Conservation (phyloP, 2,888 invertebrate species). For the Conistra vaccinii region DNA sequence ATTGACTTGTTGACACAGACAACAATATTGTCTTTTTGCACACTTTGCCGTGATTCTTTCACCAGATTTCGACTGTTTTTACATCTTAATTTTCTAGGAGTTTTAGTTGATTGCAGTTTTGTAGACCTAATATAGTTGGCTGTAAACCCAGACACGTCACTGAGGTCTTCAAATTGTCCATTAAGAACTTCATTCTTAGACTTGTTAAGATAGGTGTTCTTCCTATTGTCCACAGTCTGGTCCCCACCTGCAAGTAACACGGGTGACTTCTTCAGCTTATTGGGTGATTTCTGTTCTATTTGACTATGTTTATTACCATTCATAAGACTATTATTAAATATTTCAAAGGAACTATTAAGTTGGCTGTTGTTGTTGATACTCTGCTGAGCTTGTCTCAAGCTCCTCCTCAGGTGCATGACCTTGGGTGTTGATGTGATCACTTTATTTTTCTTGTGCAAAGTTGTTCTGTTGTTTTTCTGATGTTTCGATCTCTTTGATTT, state of each 20-base stretch:
- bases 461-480: constrained; percentile 73
- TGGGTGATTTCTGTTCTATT: constrained; percentile 57
- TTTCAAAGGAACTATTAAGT: constrained; percentile 79
- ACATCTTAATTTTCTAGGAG: constrained; percentile 78
- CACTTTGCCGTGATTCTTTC: constrained; percentile 74
- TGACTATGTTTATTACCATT: constrained; percentile 72
- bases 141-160: constrained; percentile 88
- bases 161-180: constrained; percentile 85
- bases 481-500: constrained; percentile 77
- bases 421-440: constrained; percentile 84
- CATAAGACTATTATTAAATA: constrained; percentile 69
- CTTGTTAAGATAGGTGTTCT: constrained; percentile 59
- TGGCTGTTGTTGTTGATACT: constrained; percentile 75
- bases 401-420: constrained; percentile 78
- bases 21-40: constrained; percentile 72
- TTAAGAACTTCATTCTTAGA: constrained; percentile 71
- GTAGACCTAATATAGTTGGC: constrained; percentile 88
- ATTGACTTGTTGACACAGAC: constrained; percentile 81
- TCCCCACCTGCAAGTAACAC: constrained; percentile 69
- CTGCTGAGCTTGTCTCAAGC: constrained; percentile 79
- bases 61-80: constrained; percentile 78
- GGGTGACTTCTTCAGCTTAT: constrained; percentile 62
- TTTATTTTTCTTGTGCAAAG: constrained; percentile 80
- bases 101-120: constrained; percentile 81
- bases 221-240: constrained; percentile 67